A percentile compares a stretch with the other conserved stretches of the same genome.
These are phyloP conservation scores for Eupithecia centaureata DNA, from an alignment of 2,888 invertebrate genomes.

Conservation along the genomic window DNA sequence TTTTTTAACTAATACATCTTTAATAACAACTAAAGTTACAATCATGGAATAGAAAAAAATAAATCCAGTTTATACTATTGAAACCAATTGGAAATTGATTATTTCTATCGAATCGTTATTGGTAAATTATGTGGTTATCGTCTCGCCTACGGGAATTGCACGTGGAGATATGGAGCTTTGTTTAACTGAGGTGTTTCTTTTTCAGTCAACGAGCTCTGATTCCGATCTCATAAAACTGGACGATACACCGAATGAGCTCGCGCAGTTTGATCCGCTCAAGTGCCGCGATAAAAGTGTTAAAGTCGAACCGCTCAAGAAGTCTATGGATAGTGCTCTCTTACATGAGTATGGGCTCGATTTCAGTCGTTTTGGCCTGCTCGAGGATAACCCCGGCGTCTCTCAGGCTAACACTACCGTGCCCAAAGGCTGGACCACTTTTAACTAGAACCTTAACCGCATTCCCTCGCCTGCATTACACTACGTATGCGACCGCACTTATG, in stretches of 20 bases:
- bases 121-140: not conserved
- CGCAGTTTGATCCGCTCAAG: constrained; percentile 77
- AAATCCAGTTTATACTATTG: too few species aligned
- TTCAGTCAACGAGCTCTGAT: constrained; percentile 76
- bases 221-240: constrained; percentile 79
- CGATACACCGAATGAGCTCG: constrained; percentile 72
- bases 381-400: constrained; percentile 62
- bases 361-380: constrained; percentile 77
- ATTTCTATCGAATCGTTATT: not conserved
- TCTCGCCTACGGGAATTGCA: constrained; percentile 10
- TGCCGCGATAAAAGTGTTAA: constrained; percentile 67
- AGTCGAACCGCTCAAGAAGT: constrained; percentile 67
- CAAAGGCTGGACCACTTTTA: constrained; percentile 77
- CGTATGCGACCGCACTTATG: constrained; percentile 4
- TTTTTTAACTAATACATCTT: too few species aligned
- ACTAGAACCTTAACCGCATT: constrained; percentile 53
- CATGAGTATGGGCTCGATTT: constrained; percentile 90
- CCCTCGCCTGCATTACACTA: constrained; percentile 16
- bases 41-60: too few species aligned
- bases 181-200: constrained; percentile 67
- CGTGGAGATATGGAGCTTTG: constrained; percentile 36
- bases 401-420: constrained; percentile 59
- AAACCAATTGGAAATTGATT: not conserved
- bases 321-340: constrained; percentile 86
- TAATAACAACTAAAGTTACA: too few species aligned